Evolutionary conservation across 2,797 vertebrate species (phyloP).

Genomic region (Takifugu rubripes): DNA sequence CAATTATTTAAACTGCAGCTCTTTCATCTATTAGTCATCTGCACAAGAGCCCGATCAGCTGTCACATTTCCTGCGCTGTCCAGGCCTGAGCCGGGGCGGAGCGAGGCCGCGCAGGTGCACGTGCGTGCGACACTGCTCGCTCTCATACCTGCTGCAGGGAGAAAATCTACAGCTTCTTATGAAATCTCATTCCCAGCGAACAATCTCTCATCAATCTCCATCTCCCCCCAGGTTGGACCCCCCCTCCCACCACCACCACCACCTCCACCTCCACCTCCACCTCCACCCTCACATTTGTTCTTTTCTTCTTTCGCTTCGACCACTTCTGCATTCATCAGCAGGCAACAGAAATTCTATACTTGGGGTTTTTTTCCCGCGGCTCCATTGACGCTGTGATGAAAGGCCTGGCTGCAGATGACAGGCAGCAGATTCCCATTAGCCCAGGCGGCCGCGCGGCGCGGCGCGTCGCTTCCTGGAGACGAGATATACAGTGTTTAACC

Average conservation of each 20-base stretch:
- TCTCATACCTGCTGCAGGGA: constrained; percentile 56
- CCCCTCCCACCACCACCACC: constrained; percentile 2
- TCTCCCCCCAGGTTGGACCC: constrained; percentile 31
- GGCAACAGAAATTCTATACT: constrained; percentile 54
- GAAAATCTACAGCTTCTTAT: constrained; percentile 54
- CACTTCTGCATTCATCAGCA: constrained; percentile 52
- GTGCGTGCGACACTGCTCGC: constrained; percentile 34
- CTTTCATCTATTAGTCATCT: constrained; percentile 56
- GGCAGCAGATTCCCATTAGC: constrained; percentile 64
- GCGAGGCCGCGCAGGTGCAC: constrained; percentile 20
- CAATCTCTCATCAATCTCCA: constrained; percentile 64
- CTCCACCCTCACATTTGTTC: constrained; percentile 37
- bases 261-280: background rate
- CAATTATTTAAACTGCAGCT: constrained; percentile 53
- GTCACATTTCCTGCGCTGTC: constrained; percentile 11
- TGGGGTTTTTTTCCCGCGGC: constrained; percentile 3
- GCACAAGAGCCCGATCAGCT: constrained; percentile 29
- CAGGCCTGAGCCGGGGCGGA: constrained; percentile 6
- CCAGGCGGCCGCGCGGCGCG: constrained; percentile 35
- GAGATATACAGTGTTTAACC: constrained; percentile 48
- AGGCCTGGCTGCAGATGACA: constrained; percentile 58
- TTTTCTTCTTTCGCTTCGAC: constrained; percentile 34
- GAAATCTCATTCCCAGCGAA: constrained; percentile 56
- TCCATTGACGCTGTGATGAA: constrained; percentile 65
- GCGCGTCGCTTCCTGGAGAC: constrained; percentile 33